These are phyloP conservation scores for Salvelinus fontinalis DNA, from an alignment of 2,113 vertebrate species.

Conservation along the genomic window DNA sequence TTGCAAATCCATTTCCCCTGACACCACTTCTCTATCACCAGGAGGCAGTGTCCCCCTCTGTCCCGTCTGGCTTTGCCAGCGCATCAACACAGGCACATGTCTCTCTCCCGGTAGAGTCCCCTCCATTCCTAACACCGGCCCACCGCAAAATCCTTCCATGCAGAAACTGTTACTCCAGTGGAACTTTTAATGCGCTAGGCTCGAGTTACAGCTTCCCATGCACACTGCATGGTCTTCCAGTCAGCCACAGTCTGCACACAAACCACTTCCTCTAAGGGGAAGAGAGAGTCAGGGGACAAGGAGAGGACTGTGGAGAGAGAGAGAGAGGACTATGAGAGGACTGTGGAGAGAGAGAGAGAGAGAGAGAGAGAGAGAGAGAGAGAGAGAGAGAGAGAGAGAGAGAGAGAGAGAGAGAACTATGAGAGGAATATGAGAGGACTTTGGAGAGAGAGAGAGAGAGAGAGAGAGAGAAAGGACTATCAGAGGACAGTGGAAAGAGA, in stretches of 20 bases:
- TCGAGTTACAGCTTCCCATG: constrained; percentile 66
- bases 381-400: no score
- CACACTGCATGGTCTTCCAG: constrained; percentile 60
- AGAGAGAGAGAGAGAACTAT: no score
- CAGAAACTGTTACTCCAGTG: constrained; percentile 73
- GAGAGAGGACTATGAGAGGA: background rate
- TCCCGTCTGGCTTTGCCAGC: background rate
- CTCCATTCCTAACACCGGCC: constrained; percentile 36
- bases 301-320: constrained; percentile 12
- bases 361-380: background rate
- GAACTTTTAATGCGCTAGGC: constrained; percentile 74
- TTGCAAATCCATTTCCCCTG: background rate
- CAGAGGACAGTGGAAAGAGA: no score
- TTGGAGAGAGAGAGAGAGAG: background rate
- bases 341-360: constrained; percentile 10
- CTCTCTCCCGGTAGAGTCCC: constrained; percentile 6
- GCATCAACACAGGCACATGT: constrained; percentile 10
- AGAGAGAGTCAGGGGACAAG: constrained; percentile 1
- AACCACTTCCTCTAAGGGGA: constrained; percentile 68
- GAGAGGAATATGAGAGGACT: no score
- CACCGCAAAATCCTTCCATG: constrained; percentile 59
- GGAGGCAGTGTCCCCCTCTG: constrained; percentile 44
- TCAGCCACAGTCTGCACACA: constrained; percentile 67
- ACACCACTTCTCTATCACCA: constrained; percentile 17
- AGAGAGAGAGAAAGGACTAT: background rate